Percentiles rank a stretch among this genome's conserved stretches.
Conservation (phyloP, 2,797 vertebrate species). For the Sebastes nivosus region DNA sequence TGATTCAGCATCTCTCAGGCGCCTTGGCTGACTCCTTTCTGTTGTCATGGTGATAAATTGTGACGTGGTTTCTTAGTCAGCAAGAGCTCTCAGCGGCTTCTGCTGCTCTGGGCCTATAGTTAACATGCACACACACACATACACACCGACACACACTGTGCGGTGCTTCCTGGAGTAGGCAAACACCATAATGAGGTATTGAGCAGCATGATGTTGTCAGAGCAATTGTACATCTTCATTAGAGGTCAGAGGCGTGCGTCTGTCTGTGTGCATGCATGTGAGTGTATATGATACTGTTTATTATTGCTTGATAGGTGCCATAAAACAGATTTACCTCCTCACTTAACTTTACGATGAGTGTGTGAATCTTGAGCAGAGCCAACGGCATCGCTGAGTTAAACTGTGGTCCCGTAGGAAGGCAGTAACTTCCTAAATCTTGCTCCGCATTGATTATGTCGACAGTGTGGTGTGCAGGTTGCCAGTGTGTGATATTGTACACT, state of each 20-base stretch:
- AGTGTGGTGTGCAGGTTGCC: background rate
- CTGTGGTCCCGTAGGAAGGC: background rate
- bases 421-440: conserved; percentile 21
- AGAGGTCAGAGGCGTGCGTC: conserved; percentile 19
- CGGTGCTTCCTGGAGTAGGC: background rate
- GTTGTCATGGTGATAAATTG: conserved; percentile 65
- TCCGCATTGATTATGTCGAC: background rate
- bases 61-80: conserved; percentile 68
- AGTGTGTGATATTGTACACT: background rate
- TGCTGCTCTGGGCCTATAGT: conserved; percentile 21
- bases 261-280: conserved; percentile 10
- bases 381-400: conserved; percentile 17
- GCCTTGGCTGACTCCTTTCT: conserved; percentile 27
- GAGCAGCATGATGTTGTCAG: conserved; percentile 42
- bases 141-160: conserved; percentile 7
- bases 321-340: conserved; percentile 44
- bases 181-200: conserved; percentile 52
- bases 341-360: conserved; percentile 6
- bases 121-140: conserved; percentile 18
- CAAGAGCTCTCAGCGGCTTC: conserved; percentile 36
- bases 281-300: background rate
- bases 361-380: conserved; percentile 13
- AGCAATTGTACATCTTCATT: conserved; percentile 31
- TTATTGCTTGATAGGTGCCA: conserved; percentile 8
- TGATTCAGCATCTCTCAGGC: conserved; percentile 56